Evolutionary conservation across 1,140 invertebrate genomes (phyloP).

Genomic region (Orussus abietinus): DNA sequence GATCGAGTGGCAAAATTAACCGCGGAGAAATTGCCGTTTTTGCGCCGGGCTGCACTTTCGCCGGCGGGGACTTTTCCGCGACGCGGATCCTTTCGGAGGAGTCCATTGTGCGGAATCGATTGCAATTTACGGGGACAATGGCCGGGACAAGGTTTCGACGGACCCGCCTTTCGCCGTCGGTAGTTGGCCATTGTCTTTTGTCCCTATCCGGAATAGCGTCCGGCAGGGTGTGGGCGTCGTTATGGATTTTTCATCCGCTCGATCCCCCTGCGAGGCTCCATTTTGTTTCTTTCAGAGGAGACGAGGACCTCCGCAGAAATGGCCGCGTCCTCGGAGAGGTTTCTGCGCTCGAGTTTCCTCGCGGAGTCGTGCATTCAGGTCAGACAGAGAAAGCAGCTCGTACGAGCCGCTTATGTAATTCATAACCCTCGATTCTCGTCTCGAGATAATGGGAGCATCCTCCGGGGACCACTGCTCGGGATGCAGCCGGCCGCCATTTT

Average conservation of each 20-base stretch:
- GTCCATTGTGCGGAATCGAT: too few relatives aligned
- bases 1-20: constrained; percentile 23
- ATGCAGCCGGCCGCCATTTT: neutral
- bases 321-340: constrained; percentile 26
- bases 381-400: constrained; percentile 44
- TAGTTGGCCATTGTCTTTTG: neutral
- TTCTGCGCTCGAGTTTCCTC: constrained; percentile 3
- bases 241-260: neutral
- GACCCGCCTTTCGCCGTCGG: too few relatives aligned
- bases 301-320: constrained; percentile 18
- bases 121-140: too few relatives aligned
- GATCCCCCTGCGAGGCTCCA: too few relatives aligned
- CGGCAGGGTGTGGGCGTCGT: constrained; percentile 7
- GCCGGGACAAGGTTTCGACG: too few relatives aligned
- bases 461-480: neutral
- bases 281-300: constrained; percentile 2
- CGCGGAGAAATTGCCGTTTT: too few relatives aligned
- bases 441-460: neutral
- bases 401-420: constrained; percentile 40
- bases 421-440: constrained; percentile 30
- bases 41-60: too few relatives aligned
- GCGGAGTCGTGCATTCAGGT: constrained; percentile 30
- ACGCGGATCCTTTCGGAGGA: too few relatives aligned
- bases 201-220: neutral
- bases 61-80: too few relatives aligned